These are phyloP conservation scores for Diadophis punctatus DNA, from an alignment of 2,113 vertebrate species.

Conservation along the genomic window DNA sequence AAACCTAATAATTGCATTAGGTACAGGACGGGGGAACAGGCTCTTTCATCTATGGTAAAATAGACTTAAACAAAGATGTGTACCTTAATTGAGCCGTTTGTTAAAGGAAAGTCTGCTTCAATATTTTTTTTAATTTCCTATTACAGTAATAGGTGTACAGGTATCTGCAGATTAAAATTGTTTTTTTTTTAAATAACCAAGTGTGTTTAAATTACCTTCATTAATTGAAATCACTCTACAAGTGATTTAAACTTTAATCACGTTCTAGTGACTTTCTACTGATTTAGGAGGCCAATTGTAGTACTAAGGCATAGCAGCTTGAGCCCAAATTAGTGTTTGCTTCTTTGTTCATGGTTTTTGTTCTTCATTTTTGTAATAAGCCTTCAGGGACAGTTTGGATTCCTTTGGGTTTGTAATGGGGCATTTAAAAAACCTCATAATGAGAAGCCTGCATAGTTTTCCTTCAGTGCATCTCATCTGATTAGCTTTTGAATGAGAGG, in stretches of 20 bases:
- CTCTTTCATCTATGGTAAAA: background rate
- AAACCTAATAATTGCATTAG: too few relatives aligned
- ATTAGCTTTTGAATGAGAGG: conserved; percentile 31
- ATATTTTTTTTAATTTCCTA: background rate
- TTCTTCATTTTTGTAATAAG: background rate
- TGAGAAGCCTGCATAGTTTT: background rate
- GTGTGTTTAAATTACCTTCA: background rate
- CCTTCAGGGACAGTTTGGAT: background rate
- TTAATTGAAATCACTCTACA: background rate
- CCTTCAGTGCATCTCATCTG: conserved; percentile 4
- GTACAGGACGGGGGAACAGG: too few relatives aligned
- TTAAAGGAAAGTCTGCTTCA: background rate
- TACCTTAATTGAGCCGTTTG: background rate
- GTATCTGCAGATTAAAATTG: background rate
- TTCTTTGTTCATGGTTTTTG: background rate
- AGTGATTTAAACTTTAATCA: background rate
- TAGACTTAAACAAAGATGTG: background rate
- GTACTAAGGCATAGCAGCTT: background rate
- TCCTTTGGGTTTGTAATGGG: background rate
- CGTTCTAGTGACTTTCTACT: background rate
- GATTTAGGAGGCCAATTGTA: background rate
- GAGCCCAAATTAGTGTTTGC: background rate
- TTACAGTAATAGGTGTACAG: background rate
- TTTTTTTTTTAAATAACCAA: background rate
- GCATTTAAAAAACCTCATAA: conserved; percentile 4